Conservation (phyloP, 2,797 vertebrate species). For the Cryptoprocta ferox region DNA sequence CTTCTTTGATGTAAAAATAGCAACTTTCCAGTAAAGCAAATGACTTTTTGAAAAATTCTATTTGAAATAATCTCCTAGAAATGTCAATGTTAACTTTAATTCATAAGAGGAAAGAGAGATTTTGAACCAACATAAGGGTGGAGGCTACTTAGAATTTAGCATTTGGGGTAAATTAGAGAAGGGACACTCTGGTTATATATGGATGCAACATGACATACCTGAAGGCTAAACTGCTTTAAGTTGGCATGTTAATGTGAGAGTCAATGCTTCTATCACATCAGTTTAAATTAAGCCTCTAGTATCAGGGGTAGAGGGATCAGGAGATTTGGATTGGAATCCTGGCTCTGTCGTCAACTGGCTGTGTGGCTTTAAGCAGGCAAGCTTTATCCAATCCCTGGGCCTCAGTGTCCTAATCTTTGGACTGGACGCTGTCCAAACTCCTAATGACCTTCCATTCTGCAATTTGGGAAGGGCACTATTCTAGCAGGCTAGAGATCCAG, state of each 20-base stretch:
- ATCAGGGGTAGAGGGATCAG: neutral
- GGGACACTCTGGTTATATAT: neutral
- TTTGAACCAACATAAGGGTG: conserved; percentile 37
- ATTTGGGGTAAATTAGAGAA: neutral
- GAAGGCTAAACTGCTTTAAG: neutral
- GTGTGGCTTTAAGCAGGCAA: neutral
- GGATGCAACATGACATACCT: neutral
- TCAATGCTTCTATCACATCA: neutral
- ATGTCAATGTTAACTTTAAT: conserved; percentile 64
- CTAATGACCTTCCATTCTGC: neutral
- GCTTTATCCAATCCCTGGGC: neutral
- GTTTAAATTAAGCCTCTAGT: neutral
- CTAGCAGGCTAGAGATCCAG: neutral
- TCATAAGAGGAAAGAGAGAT: conserved; percentile 14
- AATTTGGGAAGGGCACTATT: neutral
- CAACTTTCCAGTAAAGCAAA: conserved; percentile 72
- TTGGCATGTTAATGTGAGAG: neutral
- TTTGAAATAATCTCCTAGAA: conserved; percentile 69
- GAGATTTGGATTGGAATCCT: neutral
- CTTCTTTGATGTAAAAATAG: conserved; percentile 79
- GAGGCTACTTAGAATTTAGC: neutral
- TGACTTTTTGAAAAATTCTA: conserved; percentile 71
- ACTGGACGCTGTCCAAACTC: neutral
- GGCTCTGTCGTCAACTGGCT: neutral
- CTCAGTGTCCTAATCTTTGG: neutral